phyloP scores from a whole-genome alignment of 1,140 invertebrate species.

The Lasioglossum baleicum region DNA sequence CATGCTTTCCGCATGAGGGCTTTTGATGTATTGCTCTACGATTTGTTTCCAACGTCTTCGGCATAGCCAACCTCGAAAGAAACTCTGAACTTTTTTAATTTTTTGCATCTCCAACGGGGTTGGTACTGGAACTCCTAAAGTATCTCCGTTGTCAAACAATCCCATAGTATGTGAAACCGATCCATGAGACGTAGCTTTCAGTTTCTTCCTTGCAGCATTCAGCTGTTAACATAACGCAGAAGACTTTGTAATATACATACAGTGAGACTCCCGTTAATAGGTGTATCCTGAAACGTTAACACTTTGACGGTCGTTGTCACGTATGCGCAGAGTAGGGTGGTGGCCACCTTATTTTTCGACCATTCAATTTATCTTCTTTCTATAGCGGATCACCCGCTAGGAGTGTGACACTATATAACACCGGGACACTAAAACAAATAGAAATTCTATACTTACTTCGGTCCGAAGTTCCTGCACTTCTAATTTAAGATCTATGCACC shows the following conservation, averaged over 20 bases:
- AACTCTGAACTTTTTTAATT: slow-evolving; percentile 97
- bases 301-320: too few relatives aligned
- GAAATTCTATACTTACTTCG: slow-evolving; percentile 83
- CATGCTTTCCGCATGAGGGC: slow-evolving; percentile 96
- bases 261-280: too few relatives aligned
- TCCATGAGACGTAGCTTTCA: slow-evolving; percentile 75
- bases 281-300: too few relatives aligned
- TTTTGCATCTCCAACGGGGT: slow-evolving; percentile 89
- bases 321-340: too few relatives aligned
- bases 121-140: slow-evolving; percentile 52
- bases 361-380: too few relatives aligned
- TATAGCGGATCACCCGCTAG: too few relatives aligned
- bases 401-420: too few relatives aligned
- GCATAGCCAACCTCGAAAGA: slow-evolving; percentile 96
- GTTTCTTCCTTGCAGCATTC: slow-evolving; percentile 90
- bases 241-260: not conserved
- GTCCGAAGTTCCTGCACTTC: slow-evolving; percentile 94
- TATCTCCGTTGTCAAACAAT: slow-evolving; percentile 28
- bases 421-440: too few relatives aligned
- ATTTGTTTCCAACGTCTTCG: slow-evolving; percentile 97
- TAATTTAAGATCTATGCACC: slow-evolving; percentile 92
- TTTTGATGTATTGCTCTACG: slow-evolving; percentile 96
- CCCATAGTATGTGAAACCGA: slow-evolving; percentile 50
- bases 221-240: slow-evolving; percentile 80
- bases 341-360: too few relatives aligned